These are phyloP conservation scores for Orientallactaga bullata DNA, from an alignment of 2,113 vertebrate species.

Conservation along the genomic window DNA sequence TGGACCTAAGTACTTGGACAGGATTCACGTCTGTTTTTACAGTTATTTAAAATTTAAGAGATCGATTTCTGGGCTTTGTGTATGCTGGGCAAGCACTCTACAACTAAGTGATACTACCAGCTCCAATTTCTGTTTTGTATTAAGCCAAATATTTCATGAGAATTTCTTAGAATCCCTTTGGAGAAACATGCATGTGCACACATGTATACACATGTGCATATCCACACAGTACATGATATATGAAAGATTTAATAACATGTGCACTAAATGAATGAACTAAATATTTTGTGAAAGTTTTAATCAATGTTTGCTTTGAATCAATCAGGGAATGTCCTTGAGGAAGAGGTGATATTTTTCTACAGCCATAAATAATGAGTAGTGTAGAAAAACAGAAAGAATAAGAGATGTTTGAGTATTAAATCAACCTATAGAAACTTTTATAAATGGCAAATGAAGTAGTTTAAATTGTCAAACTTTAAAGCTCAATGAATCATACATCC, in stretches of 20 bases:
- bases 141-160: not conserved
- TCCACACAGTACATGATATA: not conserved
- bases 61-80: not conserved
- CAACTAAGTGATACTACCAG: not conserved
- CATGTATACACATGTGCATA: not conserved
- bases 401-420: not conserved
- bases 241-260: not conserved
- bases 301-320: not conserved
- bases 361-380: not conserved
- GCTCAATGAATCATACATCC: not conserved
- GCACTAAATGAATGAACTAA: not conserved
- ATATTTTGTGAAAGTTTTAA: not conserved
- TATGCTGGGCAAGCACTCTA: not conserved
- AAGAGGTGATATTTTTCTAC: not conserved
- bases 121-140: not conserved
- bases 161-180: not conserved
- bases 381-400: not conserved
- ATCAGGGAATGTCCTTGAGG: not conserved
- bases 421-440: not conserved
- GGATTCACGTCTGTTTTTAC: not conserved
- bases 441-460: slow-evolving; percentile 17
- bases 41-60: fast-evolving
- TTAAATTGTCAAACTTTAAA: slow-evolving; percentile 25
- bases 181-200: not conserved
- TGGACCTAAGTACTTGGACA: not conserved